Conservation (phyloP, 2,113 vertebrate species). For the Myxocyprinus asiaticus region DNA sequence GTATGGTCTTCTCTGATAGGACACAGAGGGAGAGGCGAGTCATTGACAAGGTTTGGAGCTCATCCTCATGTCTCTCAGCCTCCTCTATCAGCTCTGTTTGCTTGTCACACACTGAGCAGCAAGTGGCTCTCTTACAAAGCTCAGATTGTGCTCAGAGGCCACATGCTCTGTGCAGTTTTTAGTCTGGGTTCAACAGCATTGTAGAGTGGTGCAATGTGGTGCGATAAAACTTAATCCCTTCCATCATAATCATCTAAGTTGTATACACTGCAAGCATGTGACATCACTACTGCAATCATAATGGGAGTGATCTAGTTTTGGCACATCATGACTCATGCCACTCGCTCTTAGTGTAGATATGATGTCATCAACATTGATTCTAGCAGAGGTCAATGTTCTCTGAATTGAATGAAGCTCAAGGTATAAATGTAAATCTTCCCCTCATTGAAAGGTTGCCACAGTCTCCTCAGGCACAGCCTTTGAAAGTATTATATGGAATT, state of each 20-base stretch:
- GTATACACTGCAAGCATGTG: not conserved
- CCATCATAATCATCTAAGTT: not conserved
- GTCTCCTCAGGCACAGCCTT: not conserved
- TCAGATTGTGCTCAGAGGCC: conserved; percentile 22
- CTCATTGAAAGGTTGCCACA: not conserved
- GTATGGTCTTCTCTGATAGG: not conserved
- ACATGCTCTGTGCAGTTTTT: conserved; percentile 11
- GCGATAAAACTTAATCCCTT: not conserved
- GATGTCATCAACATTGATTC: no score
- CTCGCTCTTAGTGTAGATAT: not conserved
- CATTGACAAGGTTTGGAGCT: not conserved
- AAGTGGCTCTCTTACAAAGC: conserved; percentile 28
- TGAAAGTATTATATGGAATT: not conserved
- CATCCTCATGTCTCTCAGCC: no score
- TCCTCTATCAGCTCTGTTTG: conserved; percentile 1
- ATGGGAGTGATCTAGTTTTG: not conserved
- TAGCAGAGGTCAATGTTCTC: no score
- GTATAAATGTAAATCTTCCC: not conserved
- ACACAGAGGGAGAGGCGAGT: not conserved
- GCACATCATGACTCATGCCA: not conserved
- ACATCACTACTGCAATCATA: not conserved
- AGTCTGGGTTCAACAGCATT: conserved; percentile 6
- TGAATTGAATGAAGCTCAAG: not conserved
- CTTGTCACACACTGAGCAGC: conserved; percentile 1
- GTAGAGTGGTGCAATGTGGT: not conserved